Percentiles rank a stretch among this genome's conserved stretches.
Conservation (phyloP, 2,888 invertebrate species). For the Gymnocheta viridis region DNA sequence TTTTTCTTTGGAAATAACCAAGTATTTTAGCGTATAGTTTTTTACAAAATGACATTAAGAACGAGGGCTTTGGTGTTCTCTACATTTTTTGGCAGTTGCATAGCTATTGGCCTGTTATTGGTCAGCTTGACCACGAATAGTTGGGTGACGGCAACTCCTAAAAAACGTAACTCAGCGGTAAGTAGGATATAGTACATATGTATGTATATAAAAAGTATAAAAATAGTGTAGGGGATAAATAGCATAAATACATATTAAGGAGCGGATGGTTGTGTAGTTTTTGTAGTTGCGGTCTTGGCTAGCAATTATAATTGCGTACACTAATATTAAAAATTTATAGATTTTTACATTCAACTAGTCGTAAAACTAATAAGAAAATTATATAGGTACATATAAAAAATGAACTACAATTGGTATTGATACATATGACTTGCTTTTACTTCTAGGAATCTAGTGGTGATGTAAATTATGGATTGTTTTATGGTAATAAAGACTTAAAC, state of each 20-base stretch:
- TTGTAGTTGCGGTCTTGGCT: slow-evolving; percentile 18
- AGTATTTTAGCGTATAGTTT: slow-evolving; percentile 23
- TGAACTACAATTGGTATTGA: too few species aligned
- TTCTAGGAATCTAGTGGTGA: slow-evolving; percentile 84
- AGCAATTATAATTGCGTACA: slow-evolving; percentile 2
- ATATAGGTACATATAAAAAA: neutral
- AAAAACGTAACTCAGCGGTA: slow-evolving; percentile 82
- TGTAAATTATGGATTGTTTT: slow-evolving; percentile 93
- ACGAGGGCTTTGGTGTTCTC: slow-evolving; percentile 88
- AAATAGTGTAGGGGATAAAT: neutral
- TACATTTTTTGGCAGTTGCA: slow-evolving; percentile 89
- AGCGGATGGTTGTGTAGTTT: neutral
- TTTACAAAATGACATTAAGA: slow-evolving; percentile 84
- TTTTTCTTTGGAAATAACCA: slow-evolving; percentile 11
- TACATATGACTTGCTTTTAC: neutral
- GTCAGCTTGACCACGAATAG: slow-evolving; percentile 90
- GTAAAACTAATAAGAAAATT: neutral
- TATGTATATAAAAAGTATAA: neutral
- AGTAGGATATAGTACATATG: slow-evolving; percentile 41
- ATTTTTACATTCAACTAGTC: neutral
- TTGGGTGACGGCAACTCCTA: slow-evolving; percentile 88
- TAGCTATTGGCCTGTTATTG: slow-evolving; percentile 87
- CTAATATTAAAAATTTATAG: neutral
- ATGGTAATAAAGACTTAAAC: slow-evolving; percentile 91
- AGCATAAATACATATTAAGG: neutral